Conservation (phyloP, 2,113 vertebrate genomes). For the Carassius gibelio region DNA sequence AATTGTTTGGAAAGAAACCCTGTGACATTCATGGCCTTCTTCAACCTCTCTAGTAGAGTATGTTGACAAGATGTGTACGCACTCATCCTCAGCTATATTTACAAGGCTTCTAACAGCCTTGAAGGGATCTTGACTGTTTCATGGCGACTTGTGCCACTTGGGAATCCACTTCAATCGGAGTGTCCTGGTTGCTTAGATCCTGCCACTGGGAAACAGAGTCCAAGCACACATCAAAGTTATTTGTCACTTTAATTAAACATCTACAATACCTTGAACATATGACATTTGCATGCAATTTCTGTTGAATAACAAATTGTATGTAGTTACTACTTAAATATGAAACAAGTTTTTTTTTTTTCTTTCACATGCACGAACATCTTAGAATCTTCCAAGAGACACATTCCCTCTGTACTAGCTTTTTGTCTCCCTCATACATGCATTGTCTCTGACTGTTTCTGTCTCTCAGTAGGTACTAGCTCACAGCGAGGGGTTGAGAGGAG, state of each 20-base stretch:
- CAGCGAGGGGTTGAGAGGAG: slow-evolving; percentile 41
- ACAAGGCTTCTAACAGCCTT: slow-evolving; percentile 32
- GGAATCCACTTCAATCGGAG: slow-evolving; percentile 24
- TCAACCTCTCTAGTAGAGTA: slow-evolving; percentile 5
- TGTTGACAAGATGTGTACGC: background rate
- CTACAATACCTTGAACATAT: background rate
- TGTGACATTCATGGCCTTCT: slow-evolving; percentile 7
- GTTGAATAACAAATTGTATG: background rate
- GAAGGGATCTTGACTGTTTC: slow-evolving; percentile 42
- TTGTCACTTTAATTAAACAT: background rate
- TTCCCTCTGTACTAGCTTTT: slow-evolving; percentile 1
- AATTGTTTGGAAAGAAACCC: background rate
- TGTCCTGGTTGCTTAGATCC: slow-evolving; percentile 5
- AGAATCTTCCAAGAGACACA: background rate
- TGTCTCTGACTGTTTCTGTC: slow-evolving; percentile 30
- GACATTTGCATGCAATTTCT: background rate
- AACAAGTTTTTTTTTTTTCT: background rate
- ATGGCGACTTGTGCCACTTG: slow-evolving; percentile 17
- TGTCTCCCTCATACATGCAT: background rate
- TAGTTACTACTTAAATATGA: background rate
- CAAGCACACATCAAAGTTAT: background rate
- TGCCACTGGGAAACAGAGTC: background rate
- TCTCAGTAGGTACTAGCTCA: slow-evolving; percentile 33
- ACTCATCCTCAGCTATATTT: slow-evolving; percentile 41
- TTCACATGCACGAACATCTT: background rate